phyloP scores from a whole-genome alignment of 92 coral and sea anemone genomes.

The Phenganax stokvisi region DNA sequence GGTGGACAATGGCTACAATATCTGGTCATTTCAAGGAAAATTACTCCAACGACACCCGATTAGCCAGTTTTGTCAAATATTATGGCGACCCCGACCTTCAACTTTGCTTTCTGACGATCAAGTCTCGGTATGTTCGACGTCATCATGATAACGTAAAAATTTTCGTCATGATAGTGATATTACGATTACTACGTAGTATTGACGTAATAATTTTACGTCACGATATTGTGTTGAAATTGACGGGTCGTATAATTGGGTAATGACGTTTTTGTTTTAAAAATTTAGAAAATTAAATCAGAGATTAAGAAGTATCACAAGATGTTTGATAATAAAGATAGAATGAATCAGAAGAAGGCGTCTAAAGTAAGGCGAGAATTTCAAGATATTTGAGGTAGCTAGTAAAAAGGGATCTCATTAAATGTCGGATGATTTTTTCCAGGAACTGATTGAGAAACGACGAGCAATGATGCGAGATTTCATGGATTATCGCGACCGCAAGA shows the following conservation, averaged over 20 bases:
- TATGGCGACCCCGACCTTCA: conserved; percentile 91
- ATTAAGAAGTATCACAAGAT: conserved; percentile 84
- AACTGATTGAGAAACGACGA: conserved; percentile 91
- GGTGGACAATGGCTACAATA: conserved; percentile 99
- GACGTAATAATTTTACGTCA: not conserved
- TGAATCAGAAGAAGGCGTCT: conserved; percentile 95
- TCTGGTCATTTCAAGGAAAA: conserved; percentile 98
- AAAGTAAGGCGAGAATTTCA: conserved; percentile 51
- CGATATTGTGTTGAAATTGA: not conserved
- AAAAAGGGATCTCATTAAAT: not conserved
- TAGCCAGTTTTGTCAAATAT: conserved; percentile 93
- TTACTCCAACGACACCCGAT: conserved; percentile 80
- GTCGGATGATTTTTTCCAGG: conserved; percentile 48
- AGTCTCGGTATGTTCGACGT: conserved; percentile 55
- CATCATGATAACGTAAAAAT: not conserved
- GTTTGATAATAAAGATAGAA: conserved; percentile 96
- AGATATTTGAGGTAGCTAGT: not conserved
- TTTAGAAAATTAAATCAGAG: conserved; percentile 79
- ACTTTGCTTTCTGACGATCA: conserved; percentile 65
- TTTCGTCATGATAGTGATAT: no score
- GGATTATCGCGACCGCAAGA: conserved; percentile 88
- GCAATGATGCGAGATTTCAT: conserved; percentile 87
- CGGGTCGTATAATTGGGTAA: not conserved
- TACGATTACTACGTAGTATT: not conserved
- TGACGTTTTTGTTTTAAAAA: not conserved